phyloP scores from a whole-genome alignment of 2,888 invertebrate genomes.

The Auanema freiburgensis region DNA sequence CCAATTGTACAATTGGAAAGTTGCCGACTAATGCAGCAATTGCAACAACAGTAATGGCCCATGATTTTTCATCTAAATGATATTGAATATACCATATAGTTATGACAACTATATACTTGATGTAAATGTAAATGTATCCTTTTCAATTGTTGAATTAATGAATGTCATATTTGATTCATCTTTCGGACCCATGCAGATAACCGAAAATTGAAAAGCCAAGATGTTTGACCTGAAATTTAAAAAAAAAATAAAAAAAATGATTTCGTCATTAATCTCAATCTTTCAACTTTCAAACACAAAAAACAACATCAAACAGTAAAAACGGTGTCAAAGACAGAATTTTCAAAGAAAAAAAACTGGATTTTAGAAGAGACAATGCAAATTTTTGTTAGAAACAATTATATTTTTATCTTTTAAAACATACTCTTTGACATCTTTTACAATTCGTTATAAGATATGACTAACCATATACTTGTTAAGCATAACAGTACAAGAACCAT shows the following conservation, averaged over 20 bases:
- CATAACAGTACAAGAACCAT: constrained; percentile 60
- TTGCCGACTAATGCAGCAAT: constrained; percentile 57
- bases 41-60: constrained; percentile 57
- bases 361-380: too few relatives aligned
- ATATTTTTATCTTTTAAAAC: background rate
- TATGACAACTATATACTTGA: too few relatives aligned
- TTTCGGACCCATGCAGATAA: constrained; percentile 55
- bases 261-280: background rate
- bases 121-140: constrained; percentile 5
- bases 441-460: background rate
- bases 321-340: too few relatives aligned
- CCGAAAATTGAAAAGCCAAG: constrained; percentile 60
- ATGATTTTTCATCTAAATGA: constrained; percentile 40
- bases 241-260: background rate
- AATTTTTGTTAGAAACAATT: too few relatives aligned
- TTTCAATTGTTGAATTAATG: background rate
- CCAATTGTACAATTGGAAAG: constrained; percentile 56
- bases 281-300: background rate
- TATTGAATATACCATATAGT: background rate
- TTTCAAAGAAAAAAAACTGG: too few relatives aligned
- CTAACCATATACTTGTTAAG: constrained; percentile 57
- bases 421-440: constrained; percentile 6
- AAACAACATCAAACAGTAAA: too few relatives aligned
- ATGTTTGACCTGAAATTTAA: constrained; percentile 56
- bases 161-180: constrained; percentile 8